Evolutionary conservation across 2,113 vertebrate genomes (phyloP), one percentile per base, ranked within the genome.

Genomic region (Fulica atra): DNA sequence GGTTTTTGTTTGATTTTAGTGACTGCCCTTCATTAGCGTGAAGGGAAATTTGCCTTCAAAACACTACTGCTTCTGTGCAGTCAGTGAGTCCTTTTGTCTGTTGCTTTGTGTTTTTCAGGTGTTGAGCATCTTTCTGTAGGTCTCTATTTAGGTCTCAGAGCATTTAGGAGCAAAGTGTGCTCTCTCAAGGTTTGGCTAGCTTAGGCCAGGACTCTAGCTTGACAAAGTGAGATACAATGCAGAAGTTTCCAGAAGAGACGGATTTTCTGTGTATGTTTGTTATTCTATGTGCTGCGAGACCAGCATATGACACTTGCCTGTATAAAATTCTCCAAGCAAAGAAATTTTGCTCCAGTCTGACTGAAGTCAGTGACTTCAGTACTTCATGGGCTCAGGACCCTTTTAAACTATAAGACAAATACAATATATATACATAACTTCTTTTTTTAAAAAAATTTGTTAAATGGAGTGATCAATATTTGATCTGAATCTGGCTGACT

Each of bases 231-330:
- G 8, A 66, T 31, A 14, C 4, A 1, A 10, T 16, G 31, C 7
- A 57, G 17, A 70, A 42, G 6, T 71, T 79, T 51, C 42, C 46
- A 82, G 29, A 53, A 8, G 4, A 11, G 11, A 16, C 61, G 51
- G 71, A 66, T n/a, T 60, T 44, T 17, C 14, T 44, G 8, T 24
- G 56, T 10, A 7, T 12, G 4, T 33, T 3, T 56, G 9, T 19
- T 61, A 35, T 25, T 14, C 35, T 29, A 9, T 13, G 15, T 44
- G 20, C 17, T 79, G 15, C 21, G 11, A 72, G 28, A 69, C 8
- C 13, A n/a, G 12, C 0, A 4, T 10, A 28, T 1, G 7, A 56
- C 12, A 25, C 26, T 42, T 57, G 7, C 4, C 4, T 50, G 24
- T 7, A 64, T 17, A 60, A 88, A 77, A 69, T 25, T 64, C 28